Evolutionary conservation across 92 coral and sea anemone species (phyloP), one percentile per base, ranked within the genome.

Genomic region (Parazoanthus swiftii): DNA sequence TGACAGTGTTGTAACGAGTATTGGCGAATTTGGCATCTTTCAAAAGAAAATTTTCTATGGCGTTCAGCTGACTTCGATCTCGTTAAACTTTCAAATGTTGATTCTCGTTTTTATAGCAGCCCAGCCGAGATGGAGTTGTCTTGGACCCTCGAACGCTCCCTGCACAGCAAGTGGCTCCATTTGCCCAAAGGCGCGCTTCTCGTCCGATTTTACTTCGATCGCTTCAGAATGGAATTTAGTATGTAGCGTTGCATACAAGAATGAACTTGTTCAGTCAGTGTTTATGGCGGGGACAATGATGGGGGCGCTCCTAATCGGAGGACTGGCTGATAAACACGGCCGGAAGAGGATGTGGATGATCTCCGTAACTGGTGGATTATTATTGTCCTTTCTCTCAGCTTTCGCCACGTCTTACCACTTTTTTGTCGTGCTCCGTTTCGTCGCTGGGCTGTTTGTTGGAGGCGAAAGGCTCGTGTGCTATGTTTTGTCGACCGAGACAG

Each of bases 221-320:
- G 94, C 95, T 0, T 88, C 97, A 18, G 98, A 96, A 73, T 96
- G 96, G 96, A 92, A 91, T 13, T 89, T 96, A 67, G 94, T 96
- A 87, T 96, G 99, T 80, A 91, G 90, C 15, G 86, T 91, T 39
- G 88, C 98, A 8, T 96, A 95, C 92, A 95, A 93, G 84, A 92
- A 91, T 5, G 94, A 96, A 73, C 91, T 94, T 33, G 86, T 90
- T 5, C 98, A 96, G 88, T 95, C 99, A 5, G 89, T 96, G 8
- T 95, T 81, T 78, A 95, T 95, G 98, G 81, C 93, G 20, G 99
- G 99, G 20, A 91, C 92, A 10, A 68, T 96, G 75, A 59, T 95
- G 10, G 99, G 98, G 38, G 95, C 94, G 0, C 93, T 95, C 0
- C 15, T 93, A 1, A 81, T 92, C 43, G 98, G 99, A 0, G 82